phyloP scores from a whole-genome alignment of 2,888 invertebrate genomes.

The Hypercompe scribonia region DNA sequence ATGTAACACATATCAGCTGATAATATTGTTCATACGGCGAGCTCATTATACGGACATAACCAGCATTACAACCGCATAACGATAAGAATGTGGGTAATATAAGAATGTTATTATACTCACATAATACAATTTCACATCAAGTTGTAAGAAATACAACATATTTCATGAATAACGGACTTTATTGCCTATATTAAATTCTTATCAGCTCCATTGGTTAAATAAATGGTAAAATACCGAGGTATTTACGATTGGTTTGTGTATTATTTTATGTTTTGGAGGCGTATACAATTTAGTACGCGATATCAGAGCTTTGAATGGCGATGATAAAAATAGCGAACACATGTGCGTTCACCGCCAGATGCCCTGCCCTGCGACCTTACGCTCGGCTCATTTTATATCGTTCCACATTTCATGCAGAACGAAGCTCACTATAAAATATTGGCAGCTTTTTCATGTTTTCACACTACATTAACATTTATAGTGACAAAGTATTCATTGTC shows the following conservation, averaged over 20 bases:
- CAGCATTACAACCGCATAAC: not conserved
- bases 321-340: constrained; percentile 82
- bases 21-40: not conserved
- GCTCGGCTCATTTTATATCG: constrained; percentile 66
- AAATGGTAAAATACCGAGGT: constrained; percentile 5
- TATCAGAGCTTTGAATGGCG: constrained; percentile 76
- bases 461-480: constrained; percentile 70
- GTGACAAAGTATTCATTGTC: constrained; percentile 60
- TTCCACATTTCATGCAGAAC: constrained; percentile 60
- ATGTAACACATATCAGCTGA: constrained; percentile 5
- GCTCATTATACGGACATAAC: not conserved
- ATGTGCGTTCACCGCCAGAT: constrained; percentile 79
- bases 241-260: constrained; percentile 34
- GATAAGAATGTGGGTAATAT: not conserved
- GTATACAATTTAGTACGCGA: constrained; percentile 61
- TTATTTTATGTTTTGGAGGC: constrained; percentile 54
- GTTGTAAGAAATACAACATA: constrained; percentile 1
- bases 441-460: constrained; percentile 61
- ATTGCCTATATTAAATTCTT: constrained; percentile 21
- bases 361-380: constrained; percentile 85
- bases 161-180: constrained; percentile 7
- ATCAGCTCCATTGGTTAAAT: constrained; percentile 26
- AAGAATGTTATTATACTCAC: not conserved
- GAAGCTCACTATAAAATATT: constrained; percentile 67
- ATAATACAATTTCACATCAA: not conserved